Evolutionary conservation across 2,113 vertebrate species (phyloP).

Genomic region (Gavia stellata): DNA sequence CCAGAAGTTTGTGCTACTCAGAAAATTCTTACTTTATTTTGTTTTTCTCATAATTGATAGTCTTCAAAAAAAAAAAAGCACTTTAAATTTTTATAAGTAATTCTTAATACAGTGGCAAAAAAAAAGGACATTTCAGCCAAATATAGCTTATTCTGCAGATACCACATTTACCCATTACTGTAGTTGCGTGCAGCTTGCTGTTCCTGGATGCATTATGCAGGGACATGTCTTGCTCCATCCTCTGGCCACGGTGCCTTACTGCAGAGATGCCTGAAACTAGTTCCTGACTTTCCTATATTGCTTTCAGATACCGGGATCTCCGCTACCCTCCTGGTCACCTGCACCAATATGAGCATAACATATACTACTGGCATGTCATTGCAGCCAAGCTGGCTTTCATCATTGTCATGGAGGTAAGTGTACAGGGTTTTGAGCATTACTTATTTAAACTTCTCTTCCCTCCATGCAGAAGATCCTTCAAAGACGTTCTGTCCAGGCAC

Average conservation of each 20-base stretch:
- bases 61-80: neutral
- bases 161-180: neutral
- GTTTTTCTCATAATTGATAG: neutral
- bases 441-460: neutral
- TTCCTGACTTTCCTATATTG: neutral
- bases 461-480: neutral
- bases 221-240: slow-evolving; percentile 51
- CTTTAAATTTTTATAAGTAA: neutral
- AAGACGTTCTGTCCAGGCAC: neutral
- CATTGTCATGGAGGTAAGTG: slow-evolving; percentile 87
- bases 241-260: slow-evolving; percentile 11
- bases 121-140: neutral
- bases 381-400: slow-evolving; percentile 93
- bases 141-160: neutral
- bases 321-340: slow-evolving; percentile 85
- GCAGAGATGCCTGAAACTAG: neutral
- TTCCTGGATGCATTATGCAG: neutral
- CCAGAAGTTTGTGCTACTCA: neutral
- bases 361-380: slow-evolving; percentile 91
- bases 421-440: neutral
- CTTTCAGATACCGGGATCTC: slow-evolving; percentile 87
- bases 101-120: neutral
- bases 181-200: neutral
- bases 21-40: neutral
- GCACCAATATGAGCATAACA: slow-evolving; percentile 82